phyloP scores from a whole-genome alignment of 2,113 vertebrate genomes.

The Merops nubicus region DNA sequence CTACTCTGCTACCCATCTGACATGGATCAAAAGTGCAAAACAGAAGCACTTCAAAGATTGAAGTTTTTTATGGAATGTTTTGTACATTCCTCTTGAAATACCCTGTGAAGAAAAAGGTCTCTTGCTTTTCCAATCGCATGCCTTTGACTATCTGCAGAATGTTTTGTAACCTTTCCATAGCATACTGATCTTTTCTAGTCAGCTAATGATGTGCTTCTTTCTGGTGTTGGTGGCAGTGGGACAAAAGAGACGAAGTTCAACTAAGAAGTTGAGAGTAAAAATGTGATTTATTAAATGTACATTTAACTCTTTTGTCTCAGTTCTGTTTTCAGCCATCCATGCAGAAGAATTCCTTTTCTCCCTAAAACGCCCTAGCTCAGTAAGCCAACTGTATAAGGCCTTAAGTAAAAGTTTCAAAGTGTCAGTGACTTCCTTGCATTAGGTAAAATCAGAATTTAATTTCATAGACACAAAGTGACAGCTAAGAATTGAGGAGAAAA shows the following conservation, averaged over 20 bases:
- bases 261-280: background rate
- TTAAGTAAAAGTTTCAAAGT: background rate
- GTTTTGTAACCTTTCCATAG: background rate
- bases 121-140: background rate
- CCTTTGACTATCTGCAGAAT: background rate
- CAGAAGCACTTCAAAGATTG: background rate
- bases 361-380: background rate
- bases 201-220: background rate
- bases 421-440: fast-evolving
- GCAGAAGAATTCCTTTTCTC: background rate
- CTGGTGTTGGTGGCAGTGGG: background rate
- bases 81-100: background rate
- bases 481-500: background rate
- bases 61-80: background rate
- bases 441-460: background rate
- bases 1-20: background rate
- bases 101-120: background rate
- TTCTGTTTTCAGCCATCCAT: background rate
- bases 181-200: background rate
- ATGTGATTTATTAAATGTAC: background rate
- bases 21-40: background rate
- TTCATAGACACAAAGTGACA: background rate
- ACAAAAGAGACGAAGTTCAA: background rate
- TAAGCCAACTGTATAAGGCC: background rate
- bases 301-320: background rate